Percentiles rank a stretch among this genome's conserved stretches.
phyloP scores from a whole-genome alignment of 1,140 invertebrate genomes.

The Sycophila sp. region DNA sequence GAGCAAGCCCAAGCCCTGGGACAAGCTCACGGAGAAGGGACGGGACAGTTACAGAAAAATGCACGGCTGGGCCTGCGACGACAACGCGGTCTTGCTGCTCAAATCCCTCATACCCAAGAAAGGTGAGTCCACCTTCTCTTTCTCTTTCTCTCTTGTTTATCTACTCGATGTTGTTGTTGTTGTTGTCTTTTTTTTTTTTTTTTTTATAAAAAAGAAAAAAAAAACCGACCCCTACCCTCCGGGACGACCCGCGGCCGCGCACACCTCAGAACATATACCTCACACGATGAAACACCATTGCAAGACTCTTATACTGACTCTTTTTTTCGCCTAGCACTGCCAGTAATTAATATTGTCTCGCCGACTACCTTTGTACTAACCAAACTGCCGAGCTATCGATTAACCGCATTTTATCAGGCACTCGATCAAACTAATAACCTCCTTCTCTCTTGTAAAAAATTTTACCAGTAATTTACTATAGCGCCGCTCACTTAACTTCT shows the following conservation, averaged over 20 bases:
- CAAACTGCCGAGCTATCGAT: conserved; percentile 49
- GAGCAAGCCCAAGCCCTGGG: conserved; percentile 99
- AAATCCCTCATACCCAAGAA: conserved; percentile 98
- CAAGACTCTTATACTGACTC: neutral
- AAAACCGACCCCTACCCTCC: too few relatives aligned
- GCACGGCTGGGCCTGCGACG: conserved; percentile 98
- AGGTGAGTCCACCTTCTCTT: conserved; percentile 76
- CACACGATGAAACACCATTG: neutral
- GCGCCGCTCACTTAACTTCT: neutral
- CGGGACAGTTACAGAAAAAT: conserved; percentile 98
- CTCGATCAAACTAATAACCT: conserved; percentile 29
- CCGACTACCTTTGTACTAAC: conserved; percentile 60
- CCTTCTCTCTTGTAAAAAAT: neutral
- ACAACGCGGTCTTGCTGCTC: conserved; percentile 94
- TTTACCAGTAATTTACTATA: too few relatives aligned
- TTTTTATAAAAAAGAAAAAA: too few relatives aligned
- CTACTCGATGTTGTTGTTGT: neutral
- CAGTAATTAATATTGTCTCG: conserved; percentile 58
- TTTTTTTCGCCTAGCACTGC: conserved; percentile 57
- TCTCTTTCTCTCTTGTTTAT: conserved; percentile 38
- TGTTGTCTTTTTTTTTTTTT: neutral
- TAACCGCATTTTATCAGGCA: conserved; percentile 37
- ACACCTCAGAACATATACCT: neutral
- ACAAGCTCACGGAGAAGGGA: conserved; percentile 99
- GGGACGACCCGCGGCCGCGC: too few relatives aligned